phyloP scores from a whole-genome alignment of 2,113 vertebrate species.

The Osmerus eperlanus region DNA sequence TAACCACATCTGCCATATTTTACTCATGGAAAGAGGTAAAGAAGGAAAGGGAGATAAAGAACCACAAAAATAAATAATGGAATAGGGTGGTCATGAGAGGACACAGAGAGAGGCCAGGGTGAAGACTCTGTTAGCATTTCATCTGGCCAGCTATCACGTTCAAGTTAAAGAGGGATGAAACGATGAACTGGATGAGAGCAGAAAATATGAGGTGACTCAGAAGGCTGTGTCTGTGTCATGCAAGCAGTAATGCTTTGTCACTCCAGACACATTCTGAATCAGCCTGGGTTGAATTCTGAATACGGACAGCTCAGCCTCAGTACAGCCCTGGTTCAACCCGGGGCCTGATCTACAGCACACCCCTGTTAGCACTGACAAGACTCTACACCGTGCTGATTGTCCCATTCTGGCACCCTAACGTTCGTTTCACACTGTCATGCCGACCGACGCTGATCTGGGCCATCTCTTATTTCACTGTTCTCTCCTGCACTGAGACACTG shows the following conservation, averaged over 20 bases:
- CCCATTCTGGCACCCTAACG: neutral
- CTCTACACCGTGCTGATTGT: neutral
- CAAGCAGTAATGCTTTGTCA: neutral
- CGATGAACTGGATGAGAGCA: conserved; percentile 6
- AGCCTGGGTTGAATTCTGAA: neutral
- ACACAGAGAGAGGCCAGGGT: conserved; percentile 4
- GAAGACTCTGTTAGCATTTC: conserved; percentile 7
- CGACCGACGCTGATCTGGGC: no score
- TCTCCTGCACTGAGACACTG: no score
- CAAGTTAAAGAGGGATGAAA: conserved; percentile 20
- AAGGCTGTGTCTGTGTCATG: neutral
- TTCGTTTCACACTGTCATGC: no score
- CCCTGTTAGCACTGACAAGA: neutral
- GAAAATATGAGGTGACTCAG: conserved; percentile 9
- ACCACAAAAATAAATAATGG: no score
- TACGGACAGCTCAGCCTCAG: no score
- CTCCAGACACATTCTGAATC: neutral
- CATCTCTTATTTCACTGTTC: no score
- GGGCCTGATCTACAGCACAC: neutral
- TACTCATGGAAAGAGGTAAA: no score
- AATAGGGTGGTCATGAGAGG: neutral
- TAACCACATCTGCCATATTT: no score
- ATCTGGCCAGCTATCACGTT: conserved; percentile 24
- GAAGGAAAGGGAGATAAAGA: no score
- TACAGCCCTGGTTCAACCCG: neutral